Evolutionary conservation across 2,113 vertebrate genomes (phyloP), one percentile per base, ranked within the genome.

Genomic region (Malurus cyaneus): DNA sequence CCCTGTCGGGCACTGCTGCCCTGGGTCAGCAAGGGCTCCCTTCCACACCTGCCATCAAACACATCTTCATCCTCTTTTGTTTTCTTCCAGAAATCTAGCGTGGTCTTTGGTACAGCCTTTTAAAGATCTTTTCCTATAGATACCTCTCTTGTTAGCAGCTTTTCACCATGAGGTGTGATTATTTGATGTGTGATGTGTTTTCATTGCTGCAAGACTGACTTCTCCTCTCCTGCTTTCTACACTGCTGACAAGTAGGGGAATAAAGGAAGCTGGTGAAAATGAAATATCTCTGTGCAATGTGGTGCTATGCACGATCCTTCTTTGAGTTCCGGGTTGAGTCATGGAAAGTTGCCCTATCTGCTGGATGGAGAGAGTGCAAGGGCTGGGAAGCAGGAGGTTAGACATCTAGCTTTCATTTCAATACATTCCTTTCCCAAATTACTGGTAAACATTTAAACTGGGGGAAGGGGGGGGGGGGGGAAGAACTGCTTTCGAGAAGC

Each of bases 1-100:
- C 3, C 12, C 46, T 12, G 12, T 12, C 6, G n/a, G 15, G 12
- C 16, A 2, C 11, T 5, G n/a, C 59, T 7, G 17, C 6, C 0
- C 20, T 14, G 20, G 28, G 12, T 25, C 18, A 26, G 15, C 7
- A 57, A 15, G 4, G 41, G 12, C 13, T 39, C 18, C n/a, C 20
- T 73, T 61, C 19, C 62, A n/a, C 28, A 8, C 14, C 1, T 3
- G 16, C 18, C 32, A 3, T 26, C 56, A 42, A 46, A 62, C 14
- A 36, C 13, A 9, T 34, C 42, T 18, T 34, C 25, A 23, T 31
- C 1, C 12, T n/a, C 46, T 50, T 34, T 8, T 20, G 11, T 14
- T 14, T 80, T 36, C 42, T 64, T 28, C 56, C 62, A 66, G 52
- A 44, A 25, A 44, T 25, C 18, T 25, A 50, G 14, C 0, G 0